Evolutionary conservation across 1,140 invertebrate species (phyloP), one percentile per base, ranked within the genome.

Genomic region (Psix sp.): DNA sequence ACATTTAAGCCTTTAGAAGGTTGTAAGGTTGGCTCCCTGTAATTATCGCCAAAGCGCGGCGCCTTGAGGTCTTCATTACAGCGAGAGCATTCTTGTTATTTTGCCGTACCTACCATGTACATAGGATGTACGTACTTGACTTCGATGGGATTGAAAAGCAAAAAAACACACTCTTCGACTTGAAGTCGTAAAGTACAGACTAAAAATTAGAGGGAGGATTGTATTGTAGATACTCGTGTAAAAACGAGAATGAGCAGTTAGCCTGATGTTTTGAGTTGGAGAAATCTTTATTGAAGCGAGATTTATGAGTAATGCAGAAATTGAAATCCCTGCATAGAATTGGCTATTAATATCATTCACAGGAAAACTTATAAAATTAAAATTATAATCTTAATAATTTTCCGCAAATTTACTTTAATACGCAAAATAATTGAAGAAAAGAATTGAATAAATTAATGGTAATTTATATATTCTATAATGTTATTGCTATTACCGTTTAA

Each of bases 1-100:
- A 87, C 86, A 87, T 87, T 87, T 85, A 84, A 86, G 84, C 81
- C 86, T 85, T 86, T 87, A 86, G 85, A 87, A 86, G 86, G 84
- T 83, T 84, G 86, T 86, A 86, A 87, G 84, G 79, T 85, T 85
- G 81, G 82, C 82, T 86, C 86, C 84, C 86, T 87, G 86, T 87
- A 87, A 87, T 87, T 87, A 87, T 87, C 82, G 80, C 81, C 77
- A 80, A 84, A 84, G 86, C 84, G 85, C 86, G 85, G 86, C 86
- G 84, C 84, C 83, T 86, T 87, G 84, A 87, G 86, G 82, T 87
- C 86, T 87, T 87, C 86, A 87, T 87, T 87, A 85, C 80, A 76
- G 75, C 77, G 66, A 77, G 76, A 78, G 76, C 78, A 86, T 86
- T 82, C 86, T 87, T 85, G 86, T 86, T 87, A 86, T 86, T 84